Evolutionary conservation across 1,140 invertebrate species (phyloP).

Genomic region (Pseudoatta argentina): DNA sequence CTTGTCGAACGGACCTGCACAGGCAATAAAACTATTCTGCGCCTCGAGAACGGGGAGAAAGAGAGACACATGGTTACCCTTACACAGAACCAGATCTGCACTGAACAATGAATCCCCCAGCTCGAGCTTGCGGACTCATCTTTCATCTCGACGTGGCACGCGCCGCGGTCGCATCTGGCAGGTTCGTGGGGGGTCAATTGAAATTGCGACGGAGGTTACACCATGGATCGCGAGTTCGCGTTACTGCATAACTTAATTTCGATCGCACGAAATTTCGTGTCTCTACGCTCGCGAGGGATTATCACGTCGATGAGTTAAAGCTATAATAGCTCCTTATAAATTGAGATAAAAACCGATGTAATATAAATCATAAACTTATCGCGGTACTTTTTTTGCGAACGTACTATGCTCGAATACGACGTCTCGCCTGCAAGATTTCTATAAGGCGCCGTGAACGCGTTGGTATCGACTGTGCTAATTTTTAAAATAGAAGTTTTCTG

Average conservation of each 20-base stretch:
- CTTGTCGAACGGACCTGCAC: slow-evolving; percentile 65
- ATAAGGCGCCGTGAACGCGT: too few species aligned
- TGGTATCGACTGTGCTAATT: slow-evolving; percentile 8
- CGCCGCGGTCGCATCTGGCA: slow-evolving; percentile 83
- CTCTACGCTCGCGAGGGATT: slow-evolving; percentile 7
- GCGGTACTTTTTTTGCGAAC: background rate
- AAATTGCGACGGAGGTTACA: slow-evolving; percentile 63
- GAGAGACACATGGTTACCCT: slow-evolving; percentile 55
- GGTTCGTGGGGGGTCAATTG: slow-evolving; percentile 70
- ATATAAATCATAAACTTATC: background rate
- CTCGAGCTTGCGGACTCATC: slow-evolving; percentile 78
- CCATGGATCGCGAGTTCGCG: slow-evolving; percentile 54
- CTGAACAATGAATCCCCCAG: slow-evolving; percentile 75
- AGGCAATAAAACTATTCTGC: slow-evolving; percentile 36
- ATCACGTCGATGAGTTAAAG: slow-evolving; percentile 23
- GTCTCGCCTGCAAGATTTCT: background rate
- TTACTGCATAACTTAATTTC: slow-evolving; percentile 56
- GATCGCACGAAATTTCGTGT: slow-evolving; percentile 33
- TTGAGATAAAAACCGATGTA: background rate
- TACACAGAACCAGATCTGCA: slow-evolving; percentile 57
- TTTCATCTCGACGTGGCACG: slow-evolving; percentile 84
- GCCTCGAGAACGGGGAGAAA: slow-evolving; percentile 29
- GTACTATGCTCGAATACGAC: background rate
- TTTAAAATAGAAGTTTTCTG: background rate
- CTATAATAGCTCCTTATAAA: slow-evolving; percentile 34